Percentiles rank a stretch among this genome's conserved stretches.
phyloP scores from a whole-genome alignment of 92 coral and sea anemone species.

The Siderastrea siderea region DNA sequence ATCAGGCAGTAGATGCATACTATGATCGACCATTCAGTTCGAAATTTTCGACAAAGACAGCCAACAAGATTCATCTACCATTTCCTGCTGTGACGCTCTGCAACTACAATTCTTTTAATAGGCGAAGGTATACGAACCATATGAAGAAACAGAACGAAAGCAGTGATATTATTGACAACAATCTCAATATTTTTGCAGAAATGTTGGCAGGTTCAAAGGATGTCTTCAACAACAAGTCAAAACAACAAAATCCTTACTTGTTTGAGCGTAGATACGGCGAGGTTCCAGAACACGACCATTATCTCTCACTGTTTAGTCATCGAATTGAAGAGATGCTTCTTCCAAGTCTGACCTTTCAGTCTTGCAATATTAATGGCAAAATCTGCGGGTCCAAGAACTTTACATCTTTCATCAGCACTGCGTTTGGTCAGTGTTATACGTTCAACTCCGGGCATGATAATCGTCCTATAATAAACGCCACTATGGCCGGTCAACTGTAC shows the following conservation, averaged over 20 bases:
- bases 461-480: slow-evolving; percentile 11
- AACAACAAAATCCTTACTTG: neutral
- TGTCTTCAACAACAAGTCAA: neutral
- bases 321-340: slow-evolving; percentile 63
- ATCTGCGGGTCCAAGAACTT: slow-evolving; percentile 52
- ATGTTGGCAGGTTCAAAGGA: neutral
- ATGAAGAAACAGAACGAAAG: neutral
- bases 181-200: neutral
- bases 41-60: neutral
- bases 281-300: neutral
- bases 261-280: neutral
- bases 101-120: neutral
- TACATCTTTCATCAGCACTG: slow-evolving; percentile 22
- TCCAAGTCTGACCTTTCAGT: neutral
- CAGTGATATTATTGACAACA: neutral
- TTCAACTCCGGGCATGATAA: slow-evolving; percentile 60
- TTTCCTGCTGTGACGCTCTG: slow-evolving; percentile 24
- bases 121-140: neutral
- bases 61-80: neutral
- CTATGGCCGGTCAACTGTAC: slow-evolving; percentile 35
- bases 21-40: slow-evolving; percentile 7
- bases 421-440: slow-evolving; percentile 67
- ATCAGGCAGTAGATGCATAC: neutral
- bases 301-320: slow-evolving; percentile 28
- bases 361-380: slow-evolving; percentile 47